These are phyloP conservation scores for Lepidocyrtoides sp. DNA, from an alignment of 2,888 invertebrate genomes.

Conservation along the genomic window DNA sequence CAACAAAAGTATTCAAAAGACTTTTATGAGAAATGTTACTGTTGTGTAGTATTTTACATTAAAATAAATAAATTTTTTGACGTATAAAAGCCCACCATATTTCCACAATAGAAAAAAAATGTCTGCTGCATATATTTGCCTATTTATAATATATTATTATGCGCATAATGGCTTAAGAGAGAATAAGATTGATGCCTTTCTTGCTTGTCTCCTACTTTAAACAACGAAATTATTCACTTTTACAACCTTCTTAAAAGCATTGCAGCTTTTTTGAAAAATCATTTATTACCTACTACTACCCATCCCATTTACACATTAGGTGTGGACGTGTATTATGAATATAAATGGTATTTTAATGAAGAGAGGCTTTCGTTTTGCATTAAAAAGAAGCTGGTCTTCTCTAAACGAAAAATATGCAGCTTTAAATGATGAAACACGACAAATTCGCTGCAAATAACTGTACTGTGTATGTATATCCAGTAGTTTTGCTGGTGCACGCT, in stretches of 20 bases:
- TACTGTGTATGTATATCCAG: too few species aligned
- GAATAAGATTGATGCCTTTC: slow-evolving; percentile 30
- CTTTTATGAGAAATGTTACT: slow-evolving; percentile 13
- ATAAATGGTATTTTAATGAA: slow-evolving; percentile 19
- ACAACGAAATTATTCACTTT: slow-evolving; percentile 51
- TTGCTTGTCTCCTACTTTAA: slow-evolving; percentile 52
- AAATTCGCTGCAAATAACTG: too few species aligned
- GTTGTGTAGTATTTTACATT: slow-evolving; percentile 14
- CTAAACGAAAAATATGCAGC: too few species aligned
- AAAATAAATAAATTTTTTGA: neutral
- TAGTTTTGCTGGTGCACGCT: neutral
- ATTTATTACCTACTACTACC: neutral
- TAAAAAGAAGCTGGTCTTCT: neutral
- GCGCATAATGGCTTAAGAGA: neutral
- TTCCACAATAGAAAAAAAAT: neutral
- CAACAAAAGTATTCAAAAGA: slow-evolving; percentile 17
- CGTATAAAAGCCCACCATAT: neutral
- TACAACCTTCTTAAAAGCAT: slow-evolving; percentile 45
- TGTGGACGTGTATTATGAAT: slow-evolving; percentile 23
- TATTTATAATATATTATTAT: neutral
- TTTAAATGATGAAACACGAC: too few species aligned
- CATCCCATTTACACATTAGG: slow-evolving; percentile 12
- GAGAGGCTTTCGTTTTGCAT: neutral
- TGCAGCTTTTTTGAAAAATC: slow-evolving; percentile 13
- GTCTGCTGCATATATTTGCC: neutral